Percentiles rank a stretch among this genome's conserved stretches.
Evolutionary conservation across 1,140 invertebrate species (phyloP).

Genomic region (Drosophila virilis): DNA sequence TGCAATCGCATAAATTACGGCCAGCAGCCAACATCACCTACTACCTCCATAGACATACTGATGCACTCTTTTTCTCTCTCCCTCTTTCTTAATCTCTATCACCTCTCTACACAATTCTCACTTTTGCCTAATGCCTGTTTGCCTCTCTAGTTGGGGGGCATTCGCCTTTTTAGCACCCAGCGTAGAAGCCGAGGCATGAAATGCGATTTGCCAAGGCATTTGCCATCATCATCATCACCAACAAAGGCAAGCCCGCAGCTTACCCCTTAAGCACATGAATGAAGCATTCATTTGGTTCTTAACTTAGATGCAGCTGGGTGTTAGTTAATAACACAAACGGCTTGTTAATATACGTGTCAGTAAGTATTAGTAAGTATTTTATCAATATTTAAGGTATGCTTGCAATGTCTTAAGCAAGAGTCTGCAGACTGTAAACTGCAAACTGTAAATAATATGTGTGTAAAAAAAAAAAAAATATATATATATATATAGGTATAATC

Average conservation of each 20-base stretch:
- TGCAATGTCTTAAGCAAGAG: background rate
- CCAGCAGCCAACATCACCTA: constrained; percentile 33
- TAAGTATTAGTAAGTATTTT: constrained; percentile 2
- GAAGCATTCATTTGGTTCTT: constrained; percentile 12
- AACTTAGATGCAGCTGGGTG: constrained; percentile 16
- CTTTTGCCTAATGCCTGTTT: constrained; percentile 34
- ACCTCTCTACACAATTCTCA: constrained; percentile 15
- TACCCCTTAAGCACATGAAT: background rate
- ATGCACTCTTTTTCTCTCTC: background rate
- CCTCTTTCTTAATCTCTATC: background rate
- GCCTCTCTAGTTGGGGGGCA: constrained; percentile 54
- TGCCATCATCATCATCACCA: constrained; percentile 47
- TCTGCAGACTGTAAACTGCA: too few relatives aligned
- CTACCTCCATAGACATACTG: background rate
- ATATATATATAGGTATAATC: too few relatives aligned
- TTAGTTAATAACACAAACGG: constrained; percentile 63
- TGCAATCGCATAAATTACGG: constrained; percentile 81
- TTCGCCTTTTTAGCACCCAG: constrained; percentile 78
- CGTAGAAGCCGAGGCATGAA: constrained; percentile 67
- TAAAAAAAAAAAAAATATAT: too few relatives aligned
- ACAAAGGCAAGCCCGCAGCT: constrained; percentile 39
- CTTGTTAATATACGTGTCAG: constrained; percentile 31
- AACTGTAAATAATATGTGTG: too few relatives aligned
- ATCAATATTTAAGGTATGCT: constrained; percentile 1
- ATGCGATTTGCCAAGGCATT: constrained; percentile 64